phyloP scores from a whole-genome alignment of 2,797 vertebrate genomes.

The Spea hammondii region DNA sequence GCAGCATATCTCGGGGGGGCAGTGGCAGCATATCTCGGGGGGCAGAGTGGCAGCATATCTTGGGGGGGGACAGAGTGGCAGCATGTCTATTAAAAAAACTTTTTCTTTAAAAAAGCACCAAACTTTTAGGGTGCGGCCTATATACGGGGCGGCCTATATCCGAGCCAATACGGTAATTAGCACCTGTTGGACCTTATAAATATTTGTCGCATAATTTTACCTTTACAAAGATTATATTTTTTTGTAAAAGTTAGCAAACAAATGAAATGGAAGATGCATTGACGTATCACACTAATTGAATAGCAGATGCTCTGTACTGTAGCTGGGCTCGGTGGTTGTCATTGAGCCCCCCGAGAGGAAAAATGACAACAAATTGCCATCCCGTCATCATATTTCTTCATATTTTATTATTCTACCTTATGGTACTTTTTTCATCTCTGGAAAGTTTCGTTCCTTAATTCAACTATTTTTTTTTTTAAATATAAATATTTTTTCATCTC shows the following conservation, averaged over 20 bases:
- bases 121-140: too few species aligned
- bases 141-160: too few species aligned
- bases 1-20: too few species aligned
- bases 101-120: too few species aligned
- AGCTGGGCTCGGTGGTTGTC: conserved; percentile 63
- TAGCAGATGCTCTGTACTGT: conserved; percentile 67
- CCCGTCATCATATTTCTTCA: conserved; percentile 61
- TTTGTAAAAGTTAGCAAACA: conserved; percentile 51
- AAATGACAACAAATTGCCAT: conserved; percentile 70
- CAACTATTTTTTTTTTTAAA: conserved; percentile 47
- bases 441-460: conserved; percentile 59
- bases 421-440: conserved; percentile 66
- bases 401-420: conserved; percentile 71
- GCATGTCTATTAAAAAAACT: too few species aligned
- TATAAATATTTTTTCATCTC: conserved; percentile 59
- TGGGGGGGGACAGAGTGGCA: too few species aligned
- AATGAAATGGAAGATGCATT: conserved; percentile 28
- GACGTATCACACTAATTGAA: conserved; percentile 65
- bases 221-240: too few species aligned
- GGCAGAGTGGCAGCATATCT: too few species aligned
- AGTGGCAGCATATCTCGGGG: too few species aligned
- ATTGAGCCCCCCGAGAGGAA: conserved; percentile 65
- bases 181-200: too few species aligned
- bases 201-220: too few species aligned
- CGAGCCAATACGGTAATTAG: too few species aligned